Conservation (phyloP, 2,113 vertebrate genomes). For the Hiodon alosoides region DNA sequence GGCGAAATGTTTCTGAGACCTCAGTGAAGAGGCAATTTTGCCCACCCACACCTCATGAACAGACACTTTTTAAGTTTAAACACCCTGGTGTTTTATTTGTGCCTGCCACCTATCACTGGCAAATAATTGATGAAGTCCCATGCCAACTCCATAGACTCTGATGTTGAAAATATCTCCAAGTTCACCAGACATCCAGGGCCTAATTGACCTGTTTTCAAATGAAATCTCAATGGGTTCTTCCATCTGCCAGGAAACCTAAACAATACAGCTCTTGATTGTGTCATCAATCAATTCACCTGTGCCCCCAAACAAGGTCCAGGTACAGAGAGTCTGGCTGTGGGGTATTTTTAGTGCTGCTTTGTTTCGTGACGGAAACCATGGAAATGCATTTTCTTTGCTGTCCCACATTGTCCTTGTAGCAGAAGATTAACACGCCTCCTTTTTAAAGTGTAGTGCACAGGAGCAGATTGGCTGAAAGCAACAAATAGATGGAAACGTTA, state of each 20-base stretch:
- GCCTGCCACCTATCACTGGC: no score
- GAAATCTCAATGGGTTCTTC: background rate
- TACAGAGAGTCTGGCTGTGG: background rate
- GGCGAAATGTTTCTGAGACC: no score
- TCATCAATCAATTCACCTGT: slow-evolving; percentile 8
- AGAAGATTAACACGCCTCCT: background rate
- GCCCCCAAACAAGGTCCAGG: background rate
- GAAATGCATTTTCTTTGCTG: background rate
- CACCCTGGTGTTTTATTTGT: no score
- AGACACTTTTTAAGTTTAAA: no score
- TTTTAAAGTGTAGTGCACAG: no score
- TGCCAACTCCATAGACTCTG: no score
- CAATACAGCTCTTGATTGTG: background rate
- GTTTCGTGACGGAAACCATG: background rate
- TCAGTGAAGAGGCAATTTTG: no score
- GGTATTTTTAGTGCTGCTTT: slow-evolving; percentile 1
- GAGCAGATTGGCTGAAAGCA: no score
- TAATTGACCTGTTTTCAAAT: background rate
- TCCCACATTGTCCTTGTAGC: background rate
- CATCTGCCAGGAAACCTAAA: background rate
- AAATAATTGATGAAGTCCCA: no score
- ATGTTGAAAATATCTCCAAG: background rate
- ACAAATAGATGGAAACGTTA: no score
- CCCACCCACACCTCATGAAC: no score
- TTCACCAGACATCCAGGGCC: background rate